Evolutionary conservation across 2,888 invertebrate genomes (phyloP), one percentile per base, ranked within the genome.

Genomic region (Zele albiditarsus): DNA sequence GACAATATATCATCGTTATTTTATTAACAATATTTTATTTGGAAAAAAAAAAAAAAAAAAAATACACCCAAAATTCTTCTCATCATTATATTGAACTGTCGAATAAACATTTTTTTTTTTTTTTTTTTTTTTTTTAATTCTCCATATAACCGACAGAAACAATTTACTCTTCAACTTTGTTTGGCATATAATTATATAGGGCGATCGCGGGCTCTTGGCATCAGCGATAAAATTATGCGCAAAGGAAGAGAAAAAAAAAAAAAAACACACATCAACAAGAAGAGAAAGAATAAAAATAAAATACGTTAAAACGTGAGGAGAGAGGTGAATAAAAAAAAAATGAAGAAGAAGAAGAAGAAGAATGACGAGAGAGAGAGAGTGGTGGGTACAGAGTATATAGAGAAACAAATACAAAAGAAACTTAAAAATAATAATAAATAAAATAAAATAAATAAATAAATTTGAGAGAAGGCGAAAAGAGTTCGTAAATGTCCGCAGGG

Each of bases 91-190:
- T n/a, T n/a, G 53, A 46, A 46, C 4, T 46, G n/a, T 46, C 46
- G n/a, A 20, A 53, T 20, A 53, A 53, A n/a, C 20, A n/a, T 53
- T 53, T 53, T 53, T 42, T 53, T 53, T 53, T 4, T 42, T 42
- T 42, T 33, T 33, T 33, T 33, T 33, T 3, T 8, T 5, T 5
- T 8, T 5, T 33, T 33, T 49, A n/a, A 27, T 23, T 23, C 16
- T 53, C 53, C 53, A n/a, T 53, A 6, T 25, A 3, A 60, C 28
- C 14, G 38, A 57, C 66, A 60, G 57, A 69, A 74, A 69, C 74
- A 69, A 74, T 74, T 74, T 74, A 63, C 74, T 69, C 63, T 49
- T 63, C 74, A 74, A 74, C 74, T 74, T 69, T 69, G 69, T 74
- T 74, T 60, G 68, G 57, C 31, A 49, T 53, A 53, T 74, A 74